Conservation (phyloP, 2,113 vertebrate genomes). For the Labeo catla region DNA sequence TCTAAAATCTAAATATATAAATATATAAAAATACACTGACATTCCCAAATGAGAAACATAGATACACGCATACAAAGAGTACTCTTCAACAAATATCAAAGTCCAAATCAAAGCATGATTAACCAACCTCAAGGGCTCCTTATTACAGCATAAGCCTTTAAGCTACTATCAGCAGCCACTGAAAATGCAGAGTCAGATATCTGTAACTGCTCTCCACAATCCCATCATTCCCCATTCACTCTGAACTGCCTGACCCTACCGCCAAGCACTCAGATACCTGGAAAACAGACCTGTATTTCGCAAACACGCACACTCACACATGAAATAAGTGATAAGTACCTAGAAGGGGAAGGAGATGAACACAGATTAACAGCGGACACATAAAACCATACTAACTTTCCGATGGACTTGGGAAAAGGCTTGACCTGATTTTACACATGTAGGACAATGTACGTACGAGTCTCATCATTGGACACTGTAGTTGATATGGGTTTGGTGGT, state of each 20-base stretch:
- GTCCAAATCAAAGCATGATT: conserved; percentile 35
- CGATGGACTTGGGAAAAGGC: not conserved
- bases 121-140: not conserved
- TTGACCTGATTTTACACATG: conserved; percentile 8
- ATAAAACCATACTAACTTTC: not conserved
- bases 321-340: not conserved
- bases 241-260: not conserved
- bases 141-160: conserved; percentile 31
- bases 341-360: not conserved
- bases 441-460: not conserved
- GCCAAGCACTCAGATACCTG: conserved; percentile 10
- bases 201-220: conserved; percentile 18
- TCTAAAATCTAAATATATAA: not conserved
- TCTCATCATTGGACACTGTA: conserved; percentile 61
- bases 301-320: not conserved
- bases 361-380: conserved; percentile 5
- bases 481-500: conserved; percentile 66
- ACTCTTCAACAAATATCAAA: conserved; percentile 19
- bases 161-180: conserved; percentile 19
- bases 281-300: not conserved
- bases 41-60: not conserved
- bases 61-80: not conserved
- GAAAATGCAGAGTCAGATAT: conserved; percentile 39
- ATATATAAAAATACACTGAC: not conserved
- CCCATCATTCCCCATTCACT: not conserved